Percentiles rank a stretch among this genome's conserved stretches.
phyloP scores from a whole-genome alignment of 2,797 vertebrate genomes.

The Muraenolepis orangiensis region DNA sequence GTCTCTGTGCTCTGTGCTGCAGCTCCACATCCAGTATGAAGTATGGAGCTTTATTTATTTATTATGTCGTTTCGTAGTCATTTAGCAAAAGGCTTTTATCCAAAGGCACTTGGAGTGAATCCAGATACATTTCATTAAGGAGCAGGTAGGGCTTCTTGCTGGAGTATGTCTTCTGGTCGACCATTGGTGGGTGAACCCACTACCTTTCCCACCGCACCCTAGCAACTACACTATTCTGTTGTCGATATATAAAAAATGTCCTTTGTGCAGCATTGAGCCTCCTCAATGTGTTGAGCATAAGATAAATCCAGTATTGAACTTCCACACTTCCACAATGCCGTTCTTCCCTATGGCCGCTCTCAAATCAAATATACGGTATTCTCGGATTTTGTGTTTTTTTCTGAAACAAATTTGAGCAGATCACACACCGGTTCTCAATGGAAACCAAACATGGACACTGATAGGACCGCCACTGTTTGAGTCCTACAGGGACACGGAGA shows the following conservation, averaged over 20 bases:
- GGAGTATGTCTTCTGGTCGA: background rate
- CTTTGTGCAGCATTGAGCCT: background rate
- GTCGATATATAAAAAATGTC: constrained; percentile 4
- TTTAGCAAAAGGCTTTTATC: background rate
- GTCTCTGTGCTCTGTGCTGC: background rate
- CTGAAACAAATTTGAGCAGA: constrained; percentile 40
- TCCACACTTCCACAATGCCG: too few relatives aligned
- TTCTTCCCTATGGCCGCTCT: constrained; percentile 42
- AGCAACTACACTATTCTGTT: background rate
- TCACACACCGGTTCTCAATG: constrained; percentile 43
- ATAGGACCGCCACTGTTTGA: constrained; percentile 50
- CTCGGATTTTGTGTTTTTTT: constrained; percentile 56
- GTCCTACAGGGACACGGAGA: constrained; percentile 46
- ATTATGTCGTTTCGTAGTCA: background rate
- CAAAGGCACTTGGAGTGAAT: background rate
- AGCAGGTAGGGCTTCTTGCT: too few relatives aligned
- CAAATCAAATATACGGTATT: constrained; percentile 27
- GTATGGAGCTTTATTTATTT: background rate
- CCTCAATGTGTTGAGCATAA: background rate
- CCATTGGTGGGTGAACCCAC: background rate
- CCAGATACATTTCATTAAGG: background rate
- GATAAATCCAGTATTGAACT: background rate
- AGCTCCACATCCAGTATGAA: background rate
- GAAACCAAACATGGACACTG: constrained; percentile 68
- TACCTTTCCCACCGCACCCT: background rate